These are phyloP conservation scores for Borostomias antarcticus DNA, from an alignment of 2,797 vertebrate genomes.

Conservation along the genomic window DNA sequence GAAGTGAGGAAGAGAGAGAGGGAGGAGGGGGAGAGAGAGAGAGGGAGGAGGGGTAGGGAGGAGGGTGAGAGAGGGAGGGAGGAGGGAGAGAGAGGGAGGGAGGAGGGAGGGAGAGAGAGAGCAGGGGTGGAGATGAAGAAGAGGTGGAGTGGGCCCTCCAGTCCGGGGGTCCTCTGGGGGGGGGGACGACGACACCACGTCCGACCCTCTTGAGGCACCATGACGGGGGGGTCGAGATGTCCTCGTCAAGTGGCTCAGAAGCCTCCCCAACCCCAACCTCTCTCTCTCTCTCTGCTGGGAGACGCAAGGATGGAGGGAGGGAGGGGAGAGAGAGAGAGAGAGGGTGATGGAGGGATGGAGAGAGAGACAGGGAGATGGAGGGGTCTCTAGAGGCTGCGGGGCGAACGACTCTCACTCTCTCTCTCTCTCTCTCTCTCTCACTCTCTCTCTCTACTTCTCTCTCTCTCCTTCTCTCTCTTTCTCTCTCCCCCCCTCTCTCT, in stretches of 20 bases:
- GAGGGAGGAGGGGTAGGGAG: neutral
- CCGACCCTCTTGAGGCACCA: conserved; percentile 55
- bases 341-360: conserved; percentile 33
- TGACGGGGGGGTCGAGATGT: conserved; percentile 76
- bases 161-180: conserved; percentile 43
- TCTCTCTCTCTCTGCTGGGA: conserved; percentile 35
- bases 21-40: neutral
- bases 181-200: conserved; percentile 50
- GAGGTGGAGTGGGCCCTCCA: conserved; percentile 43
- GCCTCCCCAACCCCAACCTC: conserved; percentile 58
- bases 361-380: conserved; percentile 14
- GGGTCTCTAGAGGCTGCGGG: conserved; percentile 16
- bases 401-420: conserved; percentile 16
- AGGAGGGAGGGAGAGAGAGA: conserved; percentile 44
- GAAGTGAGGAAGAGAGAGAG: neutral
- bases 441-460: neutral
- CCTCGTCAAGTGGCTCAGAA: conserved; percentile 76
- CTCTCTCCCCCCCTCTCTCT: neutral
- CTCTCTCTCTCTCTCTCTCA: neutral
- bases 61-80: no score
- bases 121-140: no score
- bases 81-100: conserved; percentile 64
- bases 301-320: conserved; percentile 52
- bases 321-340: conserved; percentile 43
- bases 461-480: neutral